A percentile compares a stretch with the other conserved stretches of the same genome.
These are phyloP conservation scores for Oxystoma pomonae DNA, from an alignment of 2,888 invertebrate genomes.

Conservation along the genomic window DNA sequence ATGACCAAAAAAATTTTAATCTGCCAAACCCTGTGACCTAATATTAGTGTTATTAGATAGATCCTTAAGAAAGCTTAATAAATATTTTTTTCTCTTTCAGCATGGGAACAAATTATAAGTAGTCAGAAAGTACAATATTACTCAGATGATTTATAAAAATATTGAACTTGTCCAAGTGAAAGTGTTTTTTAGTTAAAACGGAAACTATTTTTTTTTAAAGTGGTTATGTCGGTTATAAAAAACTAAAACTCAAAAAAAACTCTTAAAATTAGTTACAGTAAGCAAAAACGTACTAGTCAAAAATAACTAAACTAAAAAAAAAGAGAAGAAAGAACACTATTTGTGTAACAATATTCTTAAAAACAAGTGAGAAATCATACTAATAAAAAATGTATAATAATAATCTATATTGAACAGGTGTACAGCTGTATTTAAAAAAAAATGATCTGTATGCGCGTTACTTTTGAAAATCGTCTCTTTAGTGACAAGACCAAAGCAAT, in stretches of 20 bases:
- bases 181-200: slow-evolving; percentile 3
- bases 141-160: slow-evolving; percentile 49
- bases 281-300: not conserved
- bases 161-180: slow-evolving; percentile 8
- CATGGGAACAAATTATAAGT: slow-evolving; percentile 64
- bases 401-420: too few species aligned
- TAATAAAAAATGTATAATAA: too few species aligned
- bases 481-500: not conserved
- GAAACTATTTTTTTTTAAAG: too few species aligned
- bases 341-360: too few species aligned
- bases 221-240: too few species aligned
- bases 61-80: too few species aligned
- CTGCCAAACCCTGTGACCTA: too few species aligned
- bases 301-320: not conserved
- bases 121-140: slow-evolving; percentile 55
- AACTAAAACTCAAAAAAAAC: not conserved
- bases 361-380: too few species aligned
- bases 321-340: not conserved
- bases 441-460: not conserved
- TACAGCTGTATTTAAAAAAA: too few species aligned
- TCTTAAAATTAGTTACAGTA: not conserved
- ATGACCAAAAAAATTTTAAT: too few species aligned
- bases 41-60: too few species aligned
- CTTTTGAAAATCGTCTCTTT: not conserved
- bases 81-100: slow-evolving; percentile 51